These are phyloP conservation scores for Nasonia oneida DNA, from an alignment of 2,888 invertebrate genomes.

Conservation along the genomic window DNA sequence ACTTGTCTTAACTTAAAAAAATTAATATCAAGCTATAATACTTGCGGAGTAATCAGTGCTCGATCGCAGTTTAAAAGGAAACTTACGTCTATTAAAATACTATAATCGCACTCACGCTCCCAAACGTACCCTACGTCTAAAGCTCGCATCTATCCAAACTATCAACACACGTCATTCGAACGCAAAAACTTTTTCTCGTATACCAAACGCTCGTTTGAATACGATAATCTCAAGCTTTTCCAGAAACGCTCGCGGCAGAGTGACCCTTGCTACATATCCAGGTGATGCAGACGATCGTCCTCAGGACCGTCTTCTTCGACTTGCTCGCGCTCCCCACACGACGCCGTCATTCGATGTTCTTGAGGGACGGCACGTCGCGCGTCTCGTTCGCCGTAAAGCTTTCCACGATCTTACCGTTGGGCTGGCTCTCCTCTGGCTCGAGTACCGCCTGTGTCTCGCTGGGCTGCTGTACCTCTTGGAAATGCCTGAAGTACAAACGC, in stretches of 20 bases:
- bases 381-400: slow-evolving; percentile 22
- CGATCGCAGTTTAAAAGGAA: neutral
- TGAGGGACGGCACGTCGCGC: slow-evolving; percentile 43
- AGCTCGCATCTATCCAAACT: neutral
- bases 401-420: neutral
- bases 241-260: neutral
- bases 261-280: slow-evolving; percentile 9
- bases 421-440: slow-evolving; percentile 38
- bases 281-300: slow-evolving; percentile 20
- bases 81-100: neutral
- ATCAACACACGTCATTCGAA: neutral
- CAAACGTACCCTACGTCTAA: neutral
- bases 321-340: neutral
- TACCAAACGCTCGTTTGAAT: neutral
- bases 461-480: slow-evolving; percentile 56
- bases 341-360: slow-evolving; percentile 50
- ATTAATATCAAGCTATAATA: slow-evolving; percentile 8
- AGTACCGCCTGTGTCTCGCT: slow-evolving; percentile 46
- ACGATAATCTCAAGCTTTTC: slow-evolving; percentile 17
- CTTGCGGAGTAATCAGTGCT: neutral
- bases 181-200: slow-evolving; percentile 3
- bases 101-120: neutral
- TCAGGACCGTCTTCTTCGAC: neutral
- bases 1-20: neutral
- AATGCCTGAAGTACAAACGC: slow-evolving; percentile 26